A percentile compares a stretch with the other conserved stretches of the same genome.
Conservation (phyloP, 2,888 invertebrate species). For the Drosophila austrosaltans region DNA sequence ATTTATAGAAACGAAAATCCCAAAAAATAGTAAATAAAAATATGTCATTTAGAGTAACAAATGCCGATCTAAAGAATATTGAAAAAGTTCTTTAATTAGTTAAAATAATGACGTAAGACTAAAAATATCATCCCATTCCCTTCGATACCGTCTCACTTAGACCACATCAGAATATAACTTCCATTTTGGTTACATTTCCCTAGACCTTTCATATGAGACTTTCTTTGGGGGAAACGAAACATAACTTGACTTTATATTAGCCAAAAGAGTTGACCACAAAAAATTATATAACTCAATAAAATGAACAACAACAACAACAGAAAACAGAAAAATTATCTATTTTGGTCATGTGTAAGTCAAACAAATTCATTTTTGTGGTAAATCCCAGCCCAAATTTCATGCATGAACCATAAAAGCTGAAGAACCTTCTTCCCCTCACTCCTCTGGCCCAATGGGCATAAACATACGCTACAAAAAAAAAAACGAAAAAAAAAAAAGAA, state of each 20-base stretch:
- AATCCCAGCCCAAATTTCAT: conserved; percentile 53
- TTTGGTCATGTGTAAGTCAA: conserved; percentile 15
- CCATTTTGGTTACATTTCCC: not conserved
- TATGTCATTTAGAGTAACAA: too few species aligned
- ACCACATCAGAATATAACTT: too few species aligned
- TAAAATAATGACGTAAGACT: too few species aligned
- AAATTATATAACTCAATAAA: conserved; percentile 3
- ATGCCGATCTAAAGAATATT: too few species aligned
- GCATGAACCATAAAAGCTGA: conserved; percentile 50
- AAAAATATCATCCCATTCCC: too few species aligned
- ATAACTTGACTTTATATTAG: conserved; percentile 2
- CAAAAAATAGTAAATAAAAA: too few species aligned
- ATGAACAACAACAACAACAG: not conserved
- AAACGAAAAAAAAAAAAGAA: too few species aligned
- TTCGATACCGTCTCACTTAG: too few species aligned
- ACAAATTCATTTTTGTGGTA: conserved; percentile 31
- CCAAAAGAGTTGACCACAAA: conserved; percentile 6
- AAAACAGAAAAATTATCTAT: conserved; percentile 14
- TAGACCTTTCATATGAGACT: not conserved
- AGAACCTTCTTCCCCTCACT: not conserved
- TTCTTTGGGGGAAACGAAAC: not conserved
- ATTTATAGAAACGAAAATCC: too few species aligned
- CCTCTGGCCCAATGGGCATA: not conserved
- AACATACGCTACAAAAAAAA: conserved; percentile 27
- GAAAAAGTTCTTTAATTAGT: too few species aligned